phyloP scores from a whole-genome alignment of 2,888 invertebrate genomes.

The Phyllotreta cruciferae region DNA sequence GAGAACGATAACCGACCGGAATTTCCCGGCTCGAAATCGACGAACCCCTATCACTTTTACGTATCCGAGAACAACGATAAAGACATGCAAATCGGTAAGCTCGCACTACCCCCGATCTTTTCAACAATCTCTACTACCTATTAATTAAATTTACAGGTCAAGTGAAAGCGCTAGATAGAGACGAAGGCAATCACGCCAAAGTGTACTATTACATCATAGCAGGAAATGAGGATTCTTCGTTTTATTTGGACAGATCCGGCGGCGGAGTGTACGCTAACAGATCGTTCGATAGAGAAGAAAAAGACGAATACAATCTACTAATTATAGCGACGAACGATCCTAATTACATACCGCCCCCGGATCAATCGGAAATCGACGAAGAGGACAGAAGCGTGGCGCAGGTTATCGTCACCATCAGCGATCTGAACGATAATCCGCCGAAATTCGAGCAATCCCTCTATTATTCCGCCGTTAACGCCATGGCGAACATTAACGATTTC shows the following conservation, averaged over 20 bases:
- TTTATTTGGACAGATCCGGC: constrained; percentile 79
- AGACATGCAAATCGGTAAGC: constrained; percentile 70
- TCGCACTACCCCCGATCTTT: neutral
- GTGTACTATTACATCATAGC: constrained; percentile 84
- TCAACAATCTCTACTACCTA: neutral
- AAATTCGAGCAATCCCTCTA: constrained; percentile 56
- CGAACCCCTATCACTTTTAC: constrained; percentile 71
- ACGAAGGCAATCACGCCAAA: constrained; percentile 81
- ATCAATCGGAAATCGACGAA: constrained; percentile 61
- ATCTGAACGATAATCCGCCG: constrained; percentile 87
- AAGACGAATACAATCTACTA: constrained; percentile 76
- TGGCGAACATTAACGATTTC: constrained; percentile 77
- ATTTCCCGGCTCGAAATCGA: constrained; percentile 68
- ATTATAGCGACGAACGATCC: constrained; percentile 86
- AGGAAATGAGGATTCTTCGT: constrained; percentile 79
- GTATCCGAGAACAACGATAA: constrained; percentile 74
- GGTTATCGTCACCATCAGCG: constrained; percentile 75
- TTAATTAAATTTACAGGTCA: constrained; percentile 60
- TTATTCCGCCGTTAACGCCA: constrained; percentile 74
- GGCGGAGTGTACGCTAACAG: constrained; percentile 82
- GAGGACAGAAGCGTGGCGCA: constrained; percentile 74
- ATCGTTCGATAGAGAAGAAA: constrained; percentile 82
- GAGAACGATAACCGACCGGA: constrained; percentile 83
- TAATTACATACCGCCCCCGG: constrained; percentile 68
- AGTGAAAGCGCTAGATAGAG: constrained; percentile 76